These are phyloP conservation scores for Schizothorax lantsangensis DNA, from an alignment of 2,797 vertebrate genomes.

Conservation along the genomic window DNA sequence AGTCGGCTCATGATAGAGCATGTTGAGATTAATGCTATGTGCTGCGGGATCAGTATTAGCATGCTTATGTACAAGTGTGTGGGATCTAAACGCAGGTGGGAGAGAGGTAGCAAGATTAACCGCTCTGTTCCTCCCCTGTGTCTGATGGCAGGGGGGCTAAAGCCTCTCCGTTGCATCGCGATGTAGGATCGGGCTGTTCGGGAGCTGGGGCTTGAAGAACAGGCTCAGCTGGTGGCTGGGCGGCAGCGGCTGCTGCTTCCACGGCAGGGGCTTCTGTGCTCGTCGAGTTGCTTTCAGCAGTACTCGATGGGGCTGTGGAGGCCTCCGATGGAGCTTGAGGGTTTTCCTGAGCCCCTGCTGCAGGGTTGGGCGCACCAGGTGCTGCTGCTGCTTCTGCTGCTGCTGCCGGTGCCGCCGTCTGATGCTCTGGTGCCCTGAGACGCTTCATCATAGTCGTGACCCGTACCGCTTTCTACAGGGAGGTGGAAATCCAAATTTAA, in stretches of 20 bases:
- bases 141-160: slow-evolving; percentile 68
- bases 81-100: slow-evolving; percentile 54
- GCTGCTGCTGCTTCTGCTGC: slow-evolving; percentile 35
- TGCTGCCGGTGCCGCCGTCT: slow-evolving; percentile 69
- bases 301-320: slow-evolving; percentile 48
- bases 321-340: slow-evolving; percentile 68
- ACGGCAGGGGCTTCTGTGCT: slow-evolving; percentile 63
- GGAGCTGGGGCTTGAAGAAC: slow-evolving; percentile 65
- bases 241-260: slow-evolving; percentile 60
- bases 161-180: slow-evolving; percentile 83
- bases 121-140: slow-evolving; percentile 79
- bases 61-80: slow-evolving; percentile 83
- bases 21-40: slow-evolving; percentile 32
- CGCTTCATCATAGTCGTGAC: slow-evolving; percentile 99
- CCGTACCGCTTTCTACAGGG: slow-evolving; percentile 91
- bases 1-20: slow-evolving; percentile 72
- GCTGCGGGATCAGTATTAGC: slow-evolving; percentile 77
- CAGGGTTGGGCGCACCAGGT: slow-evolving; percentile 61
- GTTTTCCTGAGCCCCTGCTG: slow-evolving; percentile 62
- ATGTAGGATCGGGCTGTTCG: slow-evolving; percentile 67
- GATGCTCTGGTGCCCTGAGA: slow-evolving; percentile 87
- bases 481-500: neutral
- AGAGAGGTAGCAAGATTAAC: slow-evolving; percentile 67
- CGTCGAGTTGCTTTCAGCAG: slow-evolving; percentile 21
- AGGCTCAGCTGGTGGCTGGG: slow-evolving; percentile 49